These are phyloP conservation scores for Lepetodrilus schrolli DNA, from an alignment of 2,888 invertebrate genomes.

Conservation along the genomic window DNA sequence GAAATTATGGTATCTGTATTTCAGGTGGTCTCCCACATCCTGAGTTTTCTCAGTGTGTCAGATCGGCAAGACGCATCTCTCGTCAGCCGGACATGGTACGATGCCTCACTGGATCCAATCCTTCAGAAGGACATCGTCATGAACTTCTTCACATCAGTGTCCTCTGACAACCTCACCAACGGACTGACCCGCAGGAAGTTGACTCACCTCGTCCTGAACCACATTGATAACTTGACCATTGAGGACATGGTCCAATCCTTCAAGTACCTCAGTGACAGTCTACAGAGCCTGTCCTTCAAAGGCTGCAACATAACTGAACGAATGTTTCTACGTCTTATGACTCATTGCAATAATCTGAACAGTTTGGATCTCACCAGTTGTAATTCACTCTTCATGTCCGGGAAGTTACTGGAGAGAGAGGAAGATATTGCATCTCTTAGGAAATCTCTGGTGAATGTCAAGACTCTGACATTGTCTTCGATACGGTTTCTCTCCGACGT, in stretches of 20 bases:
- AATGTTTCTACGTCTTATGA: conserved; percentile 62
- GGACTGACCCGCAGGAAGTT: conserved; percentile 49
- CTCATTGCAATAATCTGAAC: conserved; percentile 77
- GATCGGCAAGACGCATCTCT: conserved; percentile 82
- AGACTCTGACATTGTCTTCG: conserved; percentile 80
- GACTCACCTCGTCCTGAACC: conserved; percentile 63
- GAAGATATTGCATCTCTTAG: conserved; percentile 75
- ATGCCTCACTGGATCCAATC: conserved; percentile 81
- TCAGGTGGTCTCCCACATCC: conserved; percentile 70
- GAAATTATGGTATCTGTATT: too few relatives aligned
- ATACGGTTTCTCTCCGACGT: conserved; percentile 86
- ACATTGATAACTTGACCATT: conserved; percentile 61
- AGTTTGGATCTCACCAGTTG: conserved; percentile 81
- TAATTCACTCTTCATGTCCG: conserved; percentile 85
- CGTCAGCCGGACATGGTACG: conserved; percentile 82
- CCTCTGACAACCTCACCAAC: conserved; percentile 39
- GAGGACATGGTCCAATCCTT: conserved; percentile 58
- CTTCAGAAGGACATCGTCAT: conserved; percentile 79
- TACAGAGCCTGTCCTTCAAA: conserved; percentile 65
- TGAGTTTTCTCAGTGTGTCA: conserved; percentile 76
- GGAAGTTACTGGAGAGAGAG: conserved; percentile 81
- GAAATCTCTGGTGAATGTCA: conserved; percentile 75
- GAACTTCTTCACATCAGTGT: conserved; percentile 65
- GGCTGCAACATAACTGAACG: conserved; percentile 69
- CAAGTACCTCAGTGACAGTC: conserved; percentile 53